Percentiles rank a stretch among this genome's conserved stretches.
Conservation (phyloP, 2,797 vertebrate species). For the Tapirus indicus region DNA sequence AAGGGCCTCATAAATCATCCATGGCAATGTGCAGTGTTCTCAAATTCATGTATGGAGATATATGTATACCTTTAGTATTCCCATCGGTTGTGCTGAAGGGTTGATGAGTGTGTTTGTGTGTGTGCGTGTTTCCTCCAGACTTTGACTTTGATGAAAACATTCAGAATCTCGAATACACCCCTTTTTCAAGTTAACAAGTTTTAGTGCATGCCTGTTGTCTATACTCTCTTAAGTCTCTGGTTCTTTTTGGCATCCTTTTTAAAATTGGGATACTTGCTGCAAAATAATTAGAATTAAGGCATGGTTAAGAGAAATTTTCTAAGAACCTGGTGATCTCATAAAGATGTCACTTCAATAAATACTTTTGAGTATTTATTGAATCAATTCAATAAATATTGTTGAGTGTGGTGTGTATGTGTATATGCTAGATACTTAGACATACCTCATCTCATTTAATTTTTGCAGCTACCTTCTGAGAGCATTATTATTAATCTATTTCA, state of each 20-base stretch:
- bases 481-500: not conserved
- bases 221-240: not conserved
- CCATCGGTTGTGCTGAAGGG: not conserved
- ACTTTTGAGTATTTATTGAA: not conserved
- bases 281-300: not conserved
- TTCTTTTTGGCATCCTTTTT: not conserved
- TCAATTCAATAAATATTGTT: constrained; percentile 36
- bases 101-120: not conserved
- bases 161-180: not conserved
- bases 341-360: constrained; percentile 36
- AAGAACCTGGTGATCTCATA: not conserved
- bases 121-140: not conserved
- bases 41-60: constrained; percentile 64
- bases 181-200: not conserved
- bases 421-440: not conserved
- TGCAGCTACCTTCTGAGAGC: not conserved
- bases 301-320: not conserved
- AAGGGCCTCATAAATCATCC: constrained; percentile 83
- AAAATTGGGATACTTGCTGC: not conserved
- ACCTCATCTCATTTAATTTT: not conserved
- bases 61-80: constrained; percentile 14
- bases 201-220: not conserved
- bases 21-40: constrained; percentile 63
- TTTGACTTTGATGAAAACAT: constrained; percentile 55
- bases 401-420: not conserved